Evolutionary conservation across 2,797 vertebrate genomes (phyloP), one percentile per base, ranked within the genome.

Genomic region (Craterocephalus amniculus): DNA sequence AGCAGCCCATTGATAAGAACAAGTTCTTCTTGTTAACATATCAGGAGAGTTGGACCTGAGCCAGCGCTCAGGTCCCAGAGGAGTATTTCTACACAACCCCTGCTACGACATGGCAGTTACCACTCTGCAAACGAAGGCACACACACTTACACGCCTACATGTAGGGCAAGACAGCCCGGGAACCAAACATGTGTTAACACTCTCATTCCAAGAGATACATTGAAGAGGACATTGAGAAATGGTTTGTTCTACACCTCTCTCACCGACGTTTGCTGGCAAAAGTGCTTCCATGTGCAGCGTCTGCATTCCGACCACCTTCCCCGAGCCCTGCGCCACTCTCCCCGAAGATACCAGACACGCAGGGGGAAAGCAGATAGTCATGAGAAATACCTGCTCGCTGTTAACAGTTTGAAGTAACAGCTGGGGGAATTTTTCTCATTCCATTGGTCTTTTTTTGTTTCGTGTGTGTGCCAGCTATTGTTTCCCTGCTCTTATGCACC

Each of bases 21-120:
- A 94, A 93, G 93, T 93, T 94, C 91, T 93, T 93, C 92, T 93
- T 94, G 93, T 95, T 93, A 92, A 88, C 84, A 78, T 93, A 93
- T 93, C 92, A 91, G 92, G 75, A 10, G 79, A 89, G 67, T 79
- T 93, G 93, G 91, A 83, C 65, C 12, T 4, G 24, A 70, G 91
- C 92, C 91, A 93, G 74, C 0, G 1, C 54, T 81, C 63, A 62
- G 79, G 76, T 86, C 91, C 84, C 89, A 63, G 79, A 89, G 86
- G 90, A 64, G 71, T 87, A 85, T 85, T 93, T 72, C 86, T 78
- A 79, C 83, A 83, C 87, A 85, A 78, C 80, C 88, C 79, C 77
- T 11, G 68, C 79, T 84, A 84, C 82, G 82, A 91, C 89, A 86
- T 60, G 76, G 76, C 84, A 84, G 77, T 87, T 81, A 83, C 81